These are phyloP conservation scores for Parazoanthus swiftii DNA, from an alignment of 92 coral and sea anemone genomes.

Conservation along the genomic window DNA sequence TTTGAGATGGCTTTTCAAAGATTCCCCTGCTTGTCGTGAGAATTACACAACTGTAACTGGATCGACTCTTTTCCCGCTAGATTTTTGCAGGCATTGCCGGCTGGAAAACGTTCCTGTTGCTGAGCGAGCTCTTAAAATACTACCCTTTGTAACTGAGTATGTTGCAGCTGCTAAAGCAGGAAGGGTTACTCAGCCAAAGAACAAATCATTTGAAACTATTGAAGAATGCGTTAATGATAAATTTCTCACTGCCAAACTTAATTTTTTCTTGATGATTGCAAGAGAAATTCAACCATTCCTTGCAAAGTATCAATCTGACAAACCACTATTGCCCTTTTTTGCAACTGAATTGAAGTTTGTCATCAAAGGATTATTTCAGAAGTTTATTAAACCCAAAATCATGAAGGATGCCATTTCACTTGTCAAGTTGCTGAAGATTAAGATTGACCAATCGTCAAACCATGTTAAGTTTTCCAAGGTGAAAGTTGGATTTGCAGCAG, in stretches of 20 bases:
- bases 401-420: no score
- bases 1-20: conserved; percentile 46
- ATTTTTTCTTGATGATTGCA: conserved; percentile 36
- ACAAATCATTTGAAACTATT: conserved; percentile 39
- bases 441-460: conserved; percentile 4
- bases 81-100: conserved; percentile 51
- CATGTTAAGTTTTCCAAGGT: conserved; percentile 36
- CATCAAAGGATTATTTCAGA: no score
- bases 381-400: no score
- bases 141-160: conserved; percentile 34
- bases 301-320: conserved; percentile 32
- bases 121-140: conserved; percentile 43
- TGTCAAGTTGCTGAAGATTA: no score
- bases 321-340: conserved; percentile 47
- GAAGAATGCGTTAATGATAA: conserved; percentile 27
- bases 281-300: conserved; percentile 34
- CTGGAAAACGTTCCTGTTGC: conserved; percentile 4
- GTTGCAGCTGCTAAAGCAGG: conserved; percentile 53
- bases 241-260: conserved; percentile 30
- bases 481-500: conserved; percentile 48
- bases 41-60: conserved; percentile 37
- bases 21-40: conserved; percentile 49
- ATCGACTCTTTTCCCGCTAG: conserved; percentile 44
- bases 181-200: conserved; percentile 52
- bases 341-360: conserved; percentile 10